Base-by-base conservation (phyloP, 2,797 vertebrate species). In the Trachurus trachurus region DNA sequence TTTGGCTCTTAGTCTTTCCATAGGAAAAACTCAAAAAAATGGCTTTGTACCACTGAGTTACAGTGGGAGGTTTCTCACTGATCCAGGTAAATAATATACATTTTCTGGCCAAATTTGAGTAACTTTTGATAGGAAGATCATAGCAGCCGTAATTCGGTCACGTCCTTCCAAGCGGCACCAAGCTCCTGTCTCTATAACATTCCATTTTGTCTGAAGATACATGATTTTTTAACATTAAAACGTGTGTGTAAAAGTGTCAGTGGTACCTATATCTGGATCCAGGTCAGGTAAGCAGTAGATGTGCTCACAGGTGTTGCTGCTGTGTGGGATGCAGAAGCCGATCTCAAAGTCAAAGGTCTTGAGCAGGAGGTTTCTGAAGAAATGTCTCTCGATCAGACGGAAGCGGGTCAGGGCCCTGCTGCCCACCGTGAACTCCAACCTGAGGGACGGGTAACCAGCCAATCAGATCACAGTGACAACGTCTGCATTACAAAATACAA, bases 281-380 rank as follows among this genome's bases (percentile, higher is more conserved):
- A 98, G 95, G 84, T 97, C 96, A 44, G 96, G 97, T 71, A 98
- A 94, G 76, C 96, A 95, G 76, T 98, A 98, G 82, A 98, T 97
- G 84, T 98, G 97, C 84, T 98, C 97, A 71, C 96, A 98, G 0
- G 97, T 98, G 92, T 98, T 98, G 77, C 96, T 95, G 90, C 97
- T 98, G 87, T 96, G 94, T 45, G 97, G 96, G 71, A 98, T 98
- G 89, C 97, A 98, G 94, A 97, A 98, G 68, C 97, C 97, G 17
- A 97, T 97, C 90, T 97, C 97, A 88, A 98, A 98, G 89, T 98
- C 97, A 65, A 98, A 98, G 78, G 95, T 97, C 88, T 98, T 98
- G 78, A 98, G 95, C 53, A 97, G 91, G 39, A 93, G 93, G 82
- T 97, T 95, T 85, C 95, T 92, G 91, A 98, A 98, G 76, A 96